A percentile compares a stretch with the other conserved stretches of the same genome.
Conservation (phyloP, 2,888 invertebrate genomes). For the Amblyjoppa fuscipennis region DNA sequence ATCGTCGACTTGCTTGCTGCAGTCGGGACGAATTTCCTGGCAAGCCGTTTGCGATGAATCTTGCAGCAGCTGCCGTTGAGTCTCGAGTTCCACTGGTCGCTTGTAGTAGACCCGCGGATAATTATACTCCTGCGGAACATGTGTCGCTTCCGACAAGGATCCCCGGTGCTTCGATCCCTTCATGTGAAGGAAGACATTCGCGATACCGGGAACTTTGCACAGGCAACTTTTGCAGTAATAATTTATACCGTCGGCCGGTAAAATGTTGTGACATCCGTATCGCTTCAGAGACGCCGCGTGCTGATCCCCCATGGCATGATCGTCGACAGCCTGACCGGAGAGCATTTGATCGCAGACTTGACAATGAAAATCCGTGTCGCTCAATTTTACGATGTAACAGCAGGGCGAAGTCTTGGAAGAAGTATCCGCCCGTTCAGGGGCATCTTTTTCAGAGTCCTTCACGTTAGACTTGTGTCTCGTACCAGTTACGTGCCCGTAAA, state of each 20-base stretch:
- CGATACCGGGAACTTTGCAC: constrained; percentile 14
- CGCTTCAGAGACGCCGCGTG: neutral
- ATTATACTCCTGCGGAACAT: neutral
- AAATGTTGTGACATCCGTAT: constrained; percentile 17
- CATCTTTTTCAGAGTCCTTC: neutral
- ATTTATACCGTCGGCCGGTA: neutral
- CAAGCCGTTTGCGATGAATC: neutral
- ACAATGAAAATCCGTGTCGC: neutral
- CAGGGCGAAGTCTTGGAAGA: neutral
- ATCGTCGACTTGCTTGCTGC: neutral
- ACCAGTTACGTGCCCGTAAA: neutral
- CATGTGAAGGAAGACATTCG: constrained; percentile 35
- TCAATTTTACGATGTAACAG: neutral
- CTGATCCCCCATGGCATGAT: neutral
- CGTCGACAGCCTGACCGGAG: neutral
- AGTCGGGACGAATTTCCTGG: neutral
- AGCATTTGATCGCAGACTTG: constrained; percentile 10
- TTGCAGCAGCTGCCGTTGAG: neutral
- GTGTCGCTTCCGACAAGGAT: neutral
- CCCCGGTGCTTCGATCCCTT: neutral
- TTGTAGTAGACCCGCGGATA: neutral
- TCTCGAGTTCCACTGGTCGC: neutral
- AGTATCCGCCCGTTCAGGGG: neutral
- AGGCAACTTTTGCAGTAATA: constrained; percentile 38
- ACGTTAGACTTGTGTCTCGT: neutral